Base-by-base conservation (phyloP, 2,113 vertebrate genomes). In the Nothoprocta pentlandii region DNA sequence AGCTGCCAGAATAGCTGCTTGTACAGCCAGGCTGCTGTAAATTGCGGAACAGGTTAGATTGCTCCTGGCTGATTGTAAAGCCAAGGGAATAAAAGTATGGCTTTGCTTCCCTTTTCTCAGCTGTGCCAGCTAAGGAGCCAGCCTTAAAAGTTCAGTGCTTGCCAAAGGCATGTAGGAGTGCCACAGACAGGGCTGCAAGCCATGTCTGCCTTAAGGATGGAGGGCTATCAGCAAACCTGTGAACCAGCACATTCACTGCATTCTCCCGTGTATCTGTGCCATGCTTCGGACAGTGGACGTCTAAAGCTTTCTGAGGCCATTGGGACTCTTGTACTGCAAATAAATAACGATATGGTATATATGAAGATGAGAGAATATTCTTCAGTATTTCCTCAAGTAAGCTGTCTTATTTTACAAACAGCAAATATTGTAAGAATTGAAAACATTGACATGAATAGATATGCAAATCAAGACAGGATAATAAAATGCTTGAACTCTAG, bases 101-200 rank as follows among this genome's bases (percentile, higher is more conserved):
- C 53, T 93, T 86, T 94, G 41, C 90, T 95, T 97, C 88, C 82
- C 77, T 78, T 80, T 95, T 95, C 91, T 95, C 83, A 84, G 69
- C 80, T 88, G 47, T 73, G 64, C 58, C 80, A 95, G 90, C 47
- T 90, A 85, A 95, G 47, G 10, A 93, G 5, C 22, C 80, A 89
- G 67, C 26, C 92, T 77, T 78, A 61, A 95, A 96, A 94, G 82
- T 94, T 95, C 92, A 88, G 17, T 10, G 8, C 74, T 92, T 85
- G 91, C 95, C 88, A 21, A 90, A 94, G 83, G 85, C 77, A 21
- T 49, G 11, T 54, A 25, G 83, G 64, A 34, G 80, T 90, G 73
- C 63, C 30, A 66, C 47, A 94, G 61, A 61, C 64, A 76, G 69
- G 83, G 80, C 62, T 81, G 58, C 53, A 39, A 83, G 87, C 59